Evolutionary conservation across 1,140 invertebrate species (phyloP), one percentile per base, ranked within the genome.

Genomic region (Subanguina moxae): DNA sequence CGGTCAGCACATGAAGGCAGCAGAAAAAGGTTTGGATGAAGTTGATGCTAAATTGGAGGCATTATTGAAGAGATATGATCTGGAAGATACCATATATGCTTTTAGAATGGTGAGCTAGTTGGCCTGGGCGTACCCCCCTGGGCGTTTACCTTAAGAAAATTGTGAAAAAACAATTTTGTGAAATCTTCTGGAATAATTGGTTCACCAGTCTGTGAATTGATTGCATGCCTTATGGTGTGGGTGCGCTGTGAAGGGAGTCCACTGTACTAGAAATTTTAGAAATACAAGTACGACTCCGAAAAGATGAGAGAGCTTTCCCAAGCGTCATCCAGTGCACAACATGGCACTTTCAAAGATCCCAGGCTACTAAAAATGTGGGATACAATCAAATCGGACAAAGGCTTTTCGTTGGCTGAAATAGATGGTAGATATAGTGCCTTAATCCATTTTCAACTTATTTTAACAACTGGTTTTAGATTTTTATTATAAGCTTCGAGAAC

Each of bases 81-180:
- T 69, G 3, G 67, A 57, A 13, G 67, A 69, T n/a, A 45, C 52
- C n/a, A 38, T 64, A 19, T 64, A 72, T 27, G 67, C 67, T n/a
- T 69, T 69, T 42, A 32, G 59, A 61, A 69, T 72, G 67, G 67
- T 69, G 23, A 59, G 38, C 1, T 23, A n/a, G n/a, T n/a, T n/a
- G n/a, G n/a, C n/a, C n/a, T 64, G 1, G 1, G 52, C 61, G 17
- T 48, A 30, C 25, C 21, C n/a, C n/a, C n/a, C n/a, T n/a, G n/a
- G n/a, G n/a, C n/a, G n/a, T n/a, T n/a, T n/a, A n/a, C n/a, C n/a
- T n/a, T n/a, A 19, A 52, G n/a, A 1, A n/a, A n/a, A n/a, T n/a
- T n/a, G n/a, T n/a, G n/a, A 45, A 45, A 45, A 45, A 11, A 45
- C 43, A 45, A n/a, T 45, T 45, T 45, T 45, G 11, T 45, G 43